A percentile compares a stretch with the other conserved stretches of the same genome.
phyloP scores from a whole-genome alignment of 2,797 vertebrate species.

The Macrochelys suwanniensis region DNA sequence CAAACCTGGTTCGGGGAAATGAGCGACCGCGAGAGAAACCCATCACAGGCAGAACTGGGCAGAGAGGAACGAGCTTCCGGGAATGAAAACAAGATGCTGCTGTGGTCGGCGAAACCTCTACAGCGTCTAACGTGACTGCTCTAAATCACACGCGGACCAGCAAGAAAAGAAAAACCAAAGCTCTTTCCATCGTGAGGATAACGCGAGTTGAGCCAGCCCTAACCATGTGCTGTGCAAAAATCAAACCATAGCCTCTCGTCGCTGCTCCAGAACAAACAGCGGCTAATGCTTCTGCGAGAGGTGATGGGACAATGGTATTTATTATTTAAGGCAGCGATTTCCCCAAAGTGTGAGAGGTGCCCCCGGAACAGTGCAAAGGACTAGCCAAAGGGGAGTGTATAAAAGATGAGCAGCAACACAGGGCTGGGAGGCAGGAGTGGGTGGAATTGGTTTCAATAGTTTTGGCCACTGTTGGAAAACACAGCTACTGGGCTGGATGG shows the following conservation, averaged over 20 bases:
- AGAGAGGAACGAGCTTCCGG: background rate
- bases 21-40: background rate
- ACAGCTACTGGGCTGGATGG: no score
- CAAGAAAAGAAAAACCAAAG: fast-evolving
- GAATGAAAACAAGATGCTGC: conserved; percentile 10
- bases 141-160: background rate
- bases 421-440: fast-evolving
- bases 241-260: background rate
- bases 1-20: background rate
- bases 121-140: fast-evolving
- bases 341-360: background rate
- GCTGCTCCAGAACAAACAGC: background rate
- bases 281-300: no score
- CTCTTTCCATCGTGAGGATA: background rate
- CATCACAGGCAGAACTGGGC: background rate
- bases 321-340: fast-evolving
- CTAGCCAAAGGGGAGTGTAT: fast-evolving
- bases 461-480: no score
- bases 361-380: background rate
- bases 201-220: background rate
- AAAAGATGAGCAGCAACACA: fast-evolving
- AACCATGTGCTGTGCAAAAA: fast-evolving
- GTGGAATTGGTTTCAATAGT: no score
- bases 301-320: background rate
- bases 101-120: background rate